These are phyloP conservation scores for Sminthurinus signatus DNA, from an alignment of 1,140 invertebrate species.

Conservation along the genomic window DNA sequence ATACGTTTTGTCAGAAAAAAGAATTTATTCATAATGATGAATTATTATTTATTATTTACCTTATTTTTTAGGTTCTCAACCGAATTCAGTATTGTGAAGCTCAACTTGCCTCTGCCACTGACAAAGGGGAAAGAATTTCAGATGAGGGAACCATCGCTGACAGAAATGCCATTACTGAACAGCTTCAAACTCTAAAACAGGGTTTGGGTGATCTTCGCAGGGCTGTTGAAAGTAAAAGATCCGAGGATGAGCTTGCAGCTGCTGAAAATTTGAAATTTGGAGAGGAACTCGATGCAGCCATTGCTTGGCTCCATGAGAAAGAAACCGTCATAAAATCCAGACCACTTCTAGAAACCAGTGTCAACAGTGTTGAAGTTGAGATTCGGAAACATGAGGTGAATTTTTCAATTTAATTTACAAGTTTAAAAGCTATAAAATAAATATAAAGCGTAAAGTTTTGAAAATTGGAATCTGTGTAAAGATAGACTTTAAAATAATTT, in stretches of 20 bases:
- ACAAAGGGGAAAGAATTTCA: conserved; percentile 80
- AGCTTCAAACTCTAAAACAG: conserved; percentile 77
- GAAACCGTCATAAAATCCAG: conserved; percentile 73
- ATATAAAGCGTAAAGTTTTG: too few relatives aligned
- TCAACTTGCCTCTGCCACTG: conserved; percentile 71
- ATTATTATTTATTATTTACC: too few relatives aligned
- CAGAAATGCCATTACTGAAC: conserved; percentile 76
- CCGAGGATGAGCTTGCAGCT: conserved; percentile 78
- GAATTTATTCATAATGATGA: neutral
- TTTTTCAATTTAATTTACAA: too few relatives aligned
- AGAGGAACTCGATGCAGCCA: conserved; percentile 67
- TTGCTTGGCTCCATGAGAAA: conserved; percentile 77
- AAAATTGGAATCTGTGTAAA: too few relatives aligned
- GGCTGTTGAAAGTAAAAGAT: conserved; percentile 72
- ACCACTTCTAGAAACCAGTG: conserved; percentile 68
- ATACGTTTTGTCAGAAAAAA: neutral
- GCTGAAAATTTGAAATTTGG: conserved; percentile 77
- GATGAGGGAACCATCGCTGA: conserved; percentile 78
- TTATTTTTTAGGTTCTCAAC: conserved; percentile 15
- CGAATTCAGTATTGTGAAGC: conserved; percentile 80
- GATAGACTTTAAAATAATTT: conserved; percentile 25
- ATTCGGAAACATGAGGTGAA: conserved; percentile 69
- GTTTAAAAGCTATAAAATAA: too few relatives aligned
- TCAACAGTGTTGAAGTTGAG: conserved; percentile 71
- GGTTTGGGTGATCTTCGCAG: conserved; percentile 69